phyloP scores from a whole-genome alignment of 2,113 vertebrate species.

The Actenoides lindsayi region DNA sequence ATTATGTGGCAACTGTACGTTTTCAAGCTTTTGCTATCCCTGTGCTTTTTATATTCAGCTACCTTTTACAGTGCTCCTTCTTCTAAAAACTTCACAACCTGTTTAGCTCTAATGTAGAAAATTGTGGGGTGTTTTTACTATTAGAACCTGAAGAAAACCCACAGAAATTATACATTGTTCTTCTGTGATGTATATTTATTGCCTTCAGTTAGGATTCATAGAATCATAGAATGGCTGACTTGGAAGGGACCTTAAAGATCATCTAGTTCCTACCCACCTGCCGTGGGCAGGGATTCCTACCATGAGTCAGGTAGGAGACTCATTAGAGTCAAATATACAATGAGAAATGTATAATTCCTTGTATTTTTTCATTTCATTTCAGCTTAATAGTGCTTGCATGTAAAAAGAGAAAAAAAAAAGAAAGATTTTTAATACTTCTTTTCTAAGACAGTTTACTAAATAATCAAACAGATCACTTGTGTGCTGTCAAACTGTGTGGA shows the following conservation, averaged over 20 bases:
- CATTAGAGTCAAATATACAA: not conserved
- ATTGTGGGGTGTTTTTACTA: not conserved
- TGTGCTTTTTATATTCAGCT: not conserved
- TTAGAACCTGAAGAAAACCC: not conserved
- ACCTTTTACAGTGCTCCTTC: not conserved
- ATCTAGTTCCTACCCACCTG: too few relatives aligned
- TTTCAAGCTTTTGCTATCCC: not conserved
- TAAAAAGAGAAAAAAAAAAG: not conserved
- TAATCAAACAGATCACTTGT: not conserved
- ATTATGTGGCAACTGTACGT: not conserved
- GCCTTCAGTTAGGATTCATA: not conserved
- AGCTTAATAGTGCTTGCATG: not conserved
- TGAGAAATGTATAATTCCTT: not conserved
- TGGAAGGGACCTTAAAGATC: too few relatives aligned
- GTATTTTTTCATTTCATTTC: not conserved
- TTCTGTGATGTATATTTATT: not conserved
- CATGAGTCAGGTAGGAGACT: not conserved
- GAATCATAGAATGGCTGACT: too few relatives aligned
- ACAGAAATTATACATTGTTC: not conserved
- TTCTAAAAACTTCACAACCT: not conserved
- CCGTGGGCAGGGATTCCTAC: not conserved
- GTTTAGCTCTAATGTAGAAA: not conserved
- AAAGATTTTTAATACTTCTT: not conserved
- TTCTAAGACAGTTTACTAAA: not conserved
- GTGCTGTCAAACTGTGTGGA: not conserved